Evolutionary conservation across 2,113 vertebrate species (phyloP), one percentile per base, ranked within the genome.

Genomic region (Carassius carassius): DNA sequence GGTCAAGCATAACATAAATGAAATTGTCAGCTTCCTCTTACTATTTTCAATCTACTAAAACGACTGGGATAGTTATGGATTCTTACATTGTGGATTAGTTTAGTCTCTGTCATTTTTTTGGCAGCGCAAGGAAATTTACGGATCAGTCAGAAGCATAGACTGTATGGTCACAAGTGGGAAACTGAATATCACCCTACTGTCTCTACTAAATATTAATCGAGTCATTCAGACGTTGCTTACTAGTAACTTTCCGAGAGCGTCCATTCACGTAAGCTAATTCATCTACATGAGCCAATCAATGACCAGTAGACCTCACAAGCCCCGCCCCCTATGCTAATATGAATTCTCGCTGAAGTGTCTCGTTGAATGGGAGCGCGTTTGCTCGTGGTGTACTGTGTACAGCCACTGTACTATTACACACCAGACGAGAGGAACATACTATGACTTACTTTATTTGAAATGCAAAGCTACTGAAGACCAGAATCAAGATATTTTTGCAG

Each of bases 241-340:
- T n/a, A n/a, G 37, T 73, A 44, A 44, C 35, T 73, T 47, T 73
- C 37, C 19, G 19, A 23, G 5, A 73, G 17, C 9, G 19, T n/a
- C 70, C 35, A 44, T 12, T 73, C 70, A 47, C 19, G 37, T 73
- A 47, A 47, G 0, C 19, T n/a, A 5, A 73, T 23, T 47, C 1
- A 73, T 75, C 12, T 17, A 35, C 75, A 35, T 21, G 25, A 56
- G 13, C 51, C 49, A 58, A 58, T 65, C n/a, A 9, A 21, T 47
- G 37, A 25, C 0, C 1, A 78, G 47, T 78, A 58, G 5, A 32
- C 6, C 14, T 19, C 60, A 9, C 19, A 54, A 70, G 29, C 47
- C 16, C 63, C 79, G 63, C 79, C 79, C 37, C 25, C 1, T 70
- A 81, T 81, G 79, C 23, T 69, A 81, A 81, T 81, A 12, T 35